These are phyloP conservation scores for Hyppa rectilinea DNA, from an alignment of 2,888 invertebrate genomes.

Conservation along the genomic window DNA sequence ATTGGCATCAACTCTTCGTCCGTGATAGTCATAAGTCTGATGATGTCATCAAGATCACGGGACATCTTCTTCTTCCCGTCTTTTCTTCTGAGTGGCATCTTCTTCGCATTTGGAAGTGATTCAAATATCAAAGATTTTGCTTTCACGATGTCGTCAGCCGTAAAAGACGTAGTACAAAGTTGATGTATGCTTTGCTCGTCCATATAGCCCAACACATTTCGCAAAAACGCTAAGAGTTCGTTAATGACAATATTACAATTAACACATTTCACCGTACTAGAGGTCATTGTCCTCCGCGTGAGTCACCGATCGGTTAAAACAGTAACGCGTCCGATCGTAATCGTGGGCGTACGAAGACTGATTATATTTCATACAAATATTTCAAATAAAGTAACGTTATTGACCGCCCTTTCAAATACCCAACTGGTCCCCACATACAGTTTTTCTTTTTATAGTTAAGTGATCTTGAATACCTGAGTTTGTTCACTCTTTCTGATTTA, in stretches of 20 bases:
- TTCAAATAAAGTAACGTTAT: too few relatives aligned
- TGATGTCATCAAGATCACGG: slow-evolving; percentile 1
- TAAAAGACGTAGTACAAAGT: not conserved
- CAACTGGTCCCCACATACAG: too few relatives aligned
- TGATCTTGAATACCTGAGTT: too few relatives aligned
- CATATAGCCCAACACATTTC: slow-evolving; percentile 1
- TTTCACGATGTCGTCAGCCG: not conserved
- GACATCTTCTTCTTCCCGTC: not conserved
- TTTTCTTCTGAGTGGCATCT: slow-evolving; percentile 1
- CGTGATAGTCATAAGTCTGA: not conserved
- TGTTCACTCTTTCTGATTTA: too few relatives aligned
- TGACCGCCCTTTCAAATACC: too few relatives aligned
- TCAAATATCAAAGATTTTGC: not conserved
- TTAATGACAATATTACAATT: slow-evolving; percentile 4
- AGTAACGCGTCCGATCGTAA: too few relatives aligned
- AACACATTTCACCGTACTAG: not conserved
- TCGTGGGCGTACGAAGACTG: too few relatives aligned
- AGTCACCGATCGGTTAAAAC: too few relatives aligned
- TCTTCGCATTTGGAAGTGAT: not conserved
- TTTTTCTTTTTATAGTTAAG: too few relatives aligned
- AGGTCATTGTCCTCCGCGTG: not conserved
- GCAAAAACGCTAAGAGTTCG: slow-evolving; percentile 6
- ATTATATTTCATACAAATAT: too few relatives aligned
- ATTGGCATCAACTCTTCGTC: not conserved
- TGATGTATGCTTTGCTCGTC: slow-evolving; percentile 11